phyloP scores from a whole-genome alignment of 2,888 invertebrate species.

The Brachynemurus nebulosus region DNA sequence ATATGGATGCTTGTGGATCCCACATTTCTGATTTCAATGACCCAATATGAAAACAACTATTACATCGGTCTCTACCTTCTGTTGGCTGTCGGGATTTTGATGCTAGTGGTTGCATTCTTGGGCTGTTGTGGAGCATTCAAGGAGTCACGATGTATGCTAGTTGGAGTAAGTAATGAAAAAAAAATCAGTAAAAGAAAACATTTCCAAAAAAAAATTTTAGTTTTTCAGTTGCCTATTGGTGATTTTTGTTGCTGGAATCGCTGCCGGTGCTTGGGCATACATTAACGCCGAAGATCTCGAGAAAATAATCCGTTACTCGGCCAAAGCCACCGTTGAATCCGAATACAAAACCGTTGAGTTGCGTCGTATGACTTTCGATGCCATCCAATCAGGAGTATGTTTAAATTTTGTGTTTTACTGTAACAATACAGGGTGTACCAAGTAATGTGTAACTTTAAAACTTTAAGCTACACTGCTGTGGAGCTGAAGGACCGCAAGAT shows the following conservation, averaged over 20 bases:
- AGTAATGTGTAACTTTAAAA: constrained; percentile 5
- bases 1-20: constrained; percentile 69
- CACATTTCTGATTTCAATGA: constrained; percentile 53
- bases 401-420: not conserved
- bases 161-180: constrained; percentile 42
- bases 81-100: constrained; percentile 53
- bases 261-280: constrained; percentile 64
- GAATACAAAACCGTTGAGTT: constrained; percentile 41
- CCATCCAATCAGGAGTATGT: constrained; percentile 47
- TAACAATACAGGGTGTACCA: not conserved
- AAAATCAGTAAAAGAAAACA: constrained; percentile 2
- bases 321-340: constrained; percentile 46
- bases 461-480: constrained; percentile 60
- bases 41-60: constrained; percentile 46
- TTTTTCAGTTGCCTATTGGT: constrained; percentile 66
- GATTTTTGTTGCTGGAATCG: constrained; percentile 64
- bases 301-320: constrained; percentile 45
- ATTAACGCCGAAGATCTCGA: constrained; percentile 53
- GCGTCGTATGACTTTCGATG: constrained; percentile 47
- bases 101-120: constrained; percentile 62
- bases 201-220: constrained; percentile 32
- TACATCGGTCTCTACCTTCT: constrained; percentile 59
- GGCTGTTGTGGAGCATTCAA: constrained; percentile 73
- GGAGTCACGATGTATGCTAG: constrained; percentile 64
- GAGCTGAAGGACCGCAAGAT: constrained; percentile 54